Percentiles rank a stretch among this genome's conserved stretches.
phyloP scores from a whole-genome alignment of 2,113 vertebrate species.

The pig (Sus scrofa) region T2T-Sscrofa CM000813.6:963501-964000 shows the following conservation, averaged over 20 bases:
- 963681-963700: background rate
- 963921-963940: background rate
- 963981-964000: too few species aligned
- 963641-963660: background rate
- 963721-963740: background rate
- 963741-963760: background rate
- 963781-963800: rapidly evolving
- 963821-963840: background rate
- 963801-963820: background rate
- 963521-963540: background rate
- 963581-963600: background rate
- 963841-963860: rapidly evolving
- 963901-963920: rapidly evolving
- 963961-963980: background rate
- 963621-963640: background rate
- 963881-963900: rapidly evolving
- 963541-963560: background rate
- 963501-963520: background rate
- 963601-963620: background rate
- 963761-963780: background rate
- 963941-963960: background rate
- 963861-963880: background rate
- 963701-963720: background rate
- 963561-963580: slow-evolving; percentile 68
- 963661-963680: background rate